Evolutionary conservation across 2,888 invertebrate genomes (phyloP).

Genomic region (Lagria hirta): DNA sequence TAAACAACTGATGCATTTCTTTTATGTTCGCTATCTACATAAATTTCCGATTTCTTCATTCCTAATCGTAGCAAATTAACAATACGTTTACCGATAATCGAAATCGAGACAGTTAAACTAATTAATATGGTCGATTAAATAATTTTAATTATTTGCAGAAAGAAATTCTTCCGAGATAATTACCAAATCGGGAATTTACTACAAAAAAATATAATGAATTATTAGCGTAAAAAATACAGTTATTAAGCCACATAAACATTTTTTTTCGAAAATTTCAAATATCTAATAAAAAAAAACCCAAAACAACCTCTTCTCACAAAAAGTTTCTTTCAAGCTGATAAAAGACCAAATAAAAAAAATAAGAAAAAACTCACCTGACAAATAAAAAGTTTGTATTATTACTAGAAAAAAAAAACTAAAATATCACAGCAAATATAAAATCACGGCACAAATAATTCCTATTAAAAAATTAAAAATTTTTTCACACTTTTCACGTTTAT

Average conservation of each 20-base stretch:
- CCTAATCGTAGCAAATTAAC: slow-evolving; percentile 17
- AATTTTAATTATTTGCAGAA: slow-evolving; percentile 2
- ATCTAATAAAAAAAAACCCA: too few relatives aligned
- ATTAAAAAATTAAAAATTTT: slow-evolving; percentile 6
- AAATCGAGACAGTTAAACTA: slow-evolving; percentile 8
- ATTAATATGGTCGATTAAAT: slow-evolving; percentile 12
- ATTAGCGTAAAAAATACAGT: too few relatives aligned
- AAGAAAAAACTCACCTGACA: neutral
- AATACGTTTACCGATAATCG: slow-evolving; percentile 6
- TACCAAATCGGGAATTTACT: neutral
- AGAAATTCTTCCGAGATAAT: slow-evolving; percentile 4
- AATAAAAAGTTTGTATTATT: neutral
- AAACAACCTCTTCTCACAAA: too few relatives aligned
- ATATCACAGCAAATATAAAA: slow-evolving; percentile 16
- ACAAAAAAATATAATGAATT: too few relatives aligned
- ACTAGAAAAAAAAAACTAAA: slow-evolving; percentile 2
- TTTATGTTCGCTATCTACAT: slow-evolving; percentile 16
- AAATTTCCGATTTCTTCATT: slow-evolving; percentile 19
- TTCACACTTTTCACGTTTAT: slow-evolving; percentile 12
- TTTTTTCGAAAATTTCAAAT: neutral
- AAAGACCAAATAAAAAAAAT: too few relatives aligned
- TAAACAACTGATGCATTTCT: slow-evolving; percentile 29
- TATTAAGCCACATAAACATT: neutral
- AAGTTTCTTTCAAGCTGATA: too few relatives aligned
- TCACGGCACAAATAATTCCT: slow-evolving; percentile 11